Conservation (phyloP, 2,888 invertebrate species). For the Trissonchulus latispiculum region DNA sequence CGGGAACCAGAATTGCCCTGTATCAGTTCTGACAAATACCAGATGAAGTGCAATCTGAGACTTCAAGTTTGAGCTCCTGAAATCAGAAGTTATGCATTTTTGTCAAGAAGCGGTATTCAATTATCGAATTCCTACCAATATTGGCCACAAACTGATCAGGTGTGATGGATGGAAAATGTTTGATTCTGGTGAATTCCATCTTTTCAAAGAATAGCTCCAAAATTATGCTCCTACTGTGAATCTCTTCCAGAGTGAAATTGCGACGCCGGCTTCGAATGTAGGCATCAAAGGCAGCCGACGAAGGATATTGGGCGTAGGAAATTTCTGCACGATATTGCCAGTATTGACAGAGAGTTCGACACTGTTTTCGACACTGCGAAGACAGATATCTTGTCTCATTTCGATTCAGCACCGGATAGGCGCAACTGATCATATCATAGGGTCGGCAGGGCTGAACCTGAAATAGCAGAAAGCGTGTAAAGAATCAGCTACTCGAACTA, state of each 20-base stretch:
- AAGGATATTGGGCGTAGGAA: conserved; percentile 33
- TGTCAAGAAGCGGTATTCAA: neutral
- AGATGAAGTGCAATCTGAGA: too few species aligned
- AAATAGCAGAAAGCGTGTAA: too few species aligned
- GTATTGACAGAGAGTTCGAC: conserved; percentile 34
- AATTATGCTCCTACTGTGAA: conserved; percentile 5
- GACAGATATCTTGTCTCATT: neutral
- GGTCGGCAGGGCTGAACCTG: neutral
- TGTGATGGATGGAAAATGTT: conserved; percentile 15
- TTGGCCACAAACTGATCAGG: conserved; percentile 17
- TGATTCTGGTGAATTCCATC: conserved; percentile 11
- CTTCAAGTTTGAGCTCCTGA: too few species aligned
- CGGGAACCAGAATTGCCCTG: too few species aligned
- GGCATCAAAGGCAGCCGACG: neutral
- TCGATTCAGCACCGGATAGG: neutral
- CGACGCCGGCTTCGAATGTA: neutral
- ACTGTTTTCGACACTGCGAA: conserved; percentile 22
- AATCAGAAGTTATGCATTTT: too few species aligned
- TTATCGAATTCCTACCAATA: conserved; percentile 8
- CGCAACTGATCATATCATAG: neutral
- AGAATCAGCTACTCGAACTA: too few species aligned
- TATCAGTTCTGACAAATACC: too few species aligned
- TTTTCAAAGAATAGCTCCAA: conserved; percentile 17
- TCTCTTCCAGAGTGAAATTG: neutral
- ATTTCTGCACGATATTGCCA: conserved; percentile 35